A percentile compares a stretch with the other conserved stretches of the same genome.
These are phyloP conservation scores for Loriculus beryllinus DNA, from an alignment of 2,797 vertebrate species.

Conservation along the genomic window DNA sequence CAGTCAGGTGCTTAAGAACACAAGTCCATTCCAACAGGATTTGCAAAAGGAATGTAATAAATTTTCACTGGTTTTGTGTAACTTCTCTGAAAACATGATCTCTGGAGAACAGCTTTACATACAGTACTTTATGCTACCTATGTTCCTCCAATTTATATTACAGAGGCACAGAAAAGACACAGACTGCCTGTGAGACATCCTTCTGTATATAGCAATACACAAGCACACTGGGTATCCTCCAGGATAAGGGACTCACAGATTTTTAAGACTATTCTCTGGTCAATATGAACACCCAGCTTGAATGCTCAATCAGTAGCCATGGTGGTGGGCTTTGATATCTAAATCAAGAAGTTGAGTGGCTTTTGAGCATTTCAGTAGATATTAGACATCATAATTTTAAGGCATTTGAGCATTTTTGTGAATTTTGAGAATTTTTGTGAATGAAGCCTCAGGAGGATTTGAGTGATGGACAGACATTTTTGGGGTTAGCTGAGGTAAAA, in stretches of 20 bases:
- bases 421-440: too few species aligned
- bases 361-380: background rate
- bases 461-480: background rate
- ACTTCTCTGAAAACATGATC: background rate
- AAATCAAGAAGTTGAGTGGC: background rate
- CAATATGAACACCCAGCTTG: background rate
- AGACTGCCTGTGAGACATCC: background rate
- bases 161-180: background rate
- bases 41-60: background rate
- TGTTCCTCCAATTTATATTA: background rate
- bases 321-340: background rate
- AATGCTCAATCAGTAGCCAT: background rate
- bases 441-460: background rate
- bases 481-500: background rate
- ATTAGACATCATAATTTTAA: background rate
- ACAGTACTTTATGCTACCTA: background rate
- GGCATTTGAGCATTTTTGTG: background rate
- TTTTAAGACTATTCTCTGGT: background rate
- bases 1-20: background rate
- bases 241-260: fast-evolving
- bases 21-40: background rate
- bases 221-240: fast-evolving
- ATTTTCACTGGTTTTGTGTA: background rate
- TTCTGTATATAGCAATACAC: background rate
- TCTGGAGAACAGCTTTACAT: background rate